A percentile compares a stretch with the other conserved stretches of the same genome.
These are phyloP conservation scores for Drosophila anomelani DNA, from an alignment of 2,888 invertebrate species.

Conservation along the genomic window DNA sequence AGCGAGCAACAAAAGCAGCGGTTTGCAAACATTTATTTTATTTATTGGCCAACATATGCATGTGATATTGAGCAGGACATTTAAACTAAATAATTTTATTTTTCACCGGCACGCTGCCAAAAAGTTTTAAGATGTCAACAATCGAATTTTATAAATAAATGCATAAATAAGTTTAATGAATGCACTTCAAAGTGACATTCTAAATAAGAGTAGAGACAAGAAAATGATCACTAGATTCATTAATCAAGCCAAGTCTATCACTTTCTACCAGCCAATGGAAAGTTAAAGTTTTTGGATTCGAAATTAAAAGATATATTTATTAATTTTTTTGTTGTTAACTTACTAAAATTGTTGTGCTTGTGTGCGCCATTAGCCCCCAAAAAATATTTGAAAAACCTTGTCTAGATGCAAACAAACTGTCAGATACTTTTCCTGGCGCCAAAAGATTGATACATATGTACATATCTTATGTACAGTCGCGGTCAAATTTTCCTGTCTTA, in stretches of 20 bases:
- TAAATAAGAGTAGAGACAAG: neutral
- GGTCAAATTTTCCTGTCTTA: neutral
- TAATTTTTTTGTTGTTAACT: neutral
- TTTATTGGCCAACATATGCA: constrained; percentile 6
- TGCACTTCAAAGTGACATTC: neutral
- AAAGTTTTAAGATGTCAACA: constrained; percentile 35
- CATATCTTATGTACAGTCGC: neutral
- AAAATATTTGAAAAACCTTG: constrained; percentile 17
- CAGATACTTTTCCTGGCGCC: constrained; percentile 32
- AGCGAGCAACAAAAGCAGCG: constrained; percentile 23
- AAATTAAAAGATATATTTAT: neutral
- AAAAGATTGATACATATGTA: neutral
- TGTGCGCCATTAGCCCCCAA: constrained; percentile 15
- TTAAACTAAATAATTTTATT: constrained; percentile 32
- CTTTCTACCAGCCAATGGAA: neutral
- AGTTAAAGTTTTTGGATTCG: too few species aligned
- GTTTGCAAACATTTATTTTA: constrained; percentile 9
- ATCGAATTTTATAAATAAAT: constrained; percentile 22
- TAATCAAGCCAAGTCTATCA: neutral
- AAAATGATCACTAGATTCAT: neutral
- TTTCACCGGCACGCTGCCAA: constrained; percentile 35
- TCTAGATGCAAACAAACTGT: constrained; percentile 15
- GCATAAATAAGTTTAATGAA: constrained; percentile 4
- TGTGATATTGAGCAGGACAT: constrained; percentile 37
- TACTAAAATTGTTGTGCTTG: neutral